These are phyloP conservation scores for Entomobrya proxima DNA, from an alignment of 2,888 invertebrate genomes.

Conservation along the genomic window DNA sequence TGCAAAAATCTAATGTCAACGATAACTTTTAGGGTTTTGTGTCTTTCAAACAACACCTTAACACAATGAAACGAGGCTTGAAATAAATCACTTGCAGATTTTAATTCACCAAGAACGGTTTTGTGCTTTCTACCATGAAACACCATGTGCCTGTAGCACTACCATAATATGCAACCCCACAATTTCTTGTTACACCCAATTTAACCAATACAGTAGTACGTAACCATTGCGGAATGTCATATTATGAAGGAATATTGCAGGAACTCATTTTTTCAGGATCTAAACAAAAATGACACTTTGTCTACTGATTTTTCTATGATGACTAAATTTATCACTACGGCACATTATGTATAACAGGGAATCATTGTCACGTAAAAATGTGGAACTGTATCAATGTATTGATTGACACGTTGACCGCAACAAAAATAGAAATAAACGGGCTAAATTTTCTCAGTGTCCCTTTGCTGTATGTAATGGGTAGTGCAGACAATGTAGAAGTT, in stretches of 20 bases:
- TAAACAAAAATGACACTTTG: no score
- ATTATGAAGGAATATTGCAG: no score
- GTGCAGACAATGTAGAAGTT: no score
- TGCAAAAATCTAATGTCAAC: not conserved
- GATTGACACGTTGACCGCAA: constrained; percentile 44
- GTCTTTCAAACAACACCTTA: not conserved
- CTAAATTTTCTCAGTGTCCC: no score
- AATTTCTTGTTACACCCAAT: not conserved
- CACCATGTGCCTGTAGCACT: constrained; percentile 13
- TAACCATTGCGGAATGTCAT: no score
- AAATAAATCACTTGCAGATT: not conserved
- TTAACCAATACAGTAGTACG: not conserved
- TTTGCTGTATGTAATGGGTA: no score
- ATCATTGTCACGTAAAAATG: constrained; percentile 49
- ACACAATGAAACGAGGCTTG: not conserved
- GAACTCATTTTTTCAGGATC: no score
- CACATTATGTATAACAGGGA: not conserved
- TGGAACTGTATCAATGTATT: constrained; percentile 15
- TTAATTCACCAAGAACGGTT: not conserved
- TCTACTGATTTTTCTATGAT: no score
- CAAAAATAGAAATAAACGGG: constrained; percentile 25
- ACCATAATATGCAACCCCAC: not conserved
- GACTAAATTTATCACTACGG: not conserved
- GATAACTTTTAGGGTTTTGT: not conserved
- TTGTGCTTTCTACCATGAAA: constrained; percentile 33